Percentiles rank a stretch among this genome's conserved stretches.
These are phyloP conservation scores for Phoenicopterus ruber DNA, from an alignment of 2,113 vertebrate species.

Conservation along the genomic window DNA sequence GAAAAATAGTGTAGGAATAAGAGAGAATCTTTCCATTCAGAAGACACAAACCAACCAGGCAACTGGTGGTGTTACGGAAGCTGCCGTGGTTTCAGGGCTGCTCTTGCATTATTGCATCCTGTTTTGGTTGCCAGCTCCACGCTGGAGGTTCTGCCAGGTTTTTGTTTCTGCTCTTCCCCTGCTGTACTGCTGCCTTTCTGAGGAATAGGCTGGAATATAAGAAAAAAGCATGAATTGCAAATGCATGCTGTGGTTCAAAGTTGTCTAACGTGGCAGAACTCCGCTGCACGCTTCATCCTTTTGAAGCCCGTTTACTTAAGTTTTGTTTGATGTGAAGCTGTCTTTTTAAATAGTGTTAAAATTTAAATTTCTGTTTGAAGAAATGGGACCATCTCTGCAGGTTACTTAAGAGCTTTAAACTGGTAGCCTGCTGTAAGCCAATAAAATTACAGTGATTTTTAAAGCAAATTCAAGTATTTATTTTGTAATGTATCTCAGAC, in stretches of 20 bases:
- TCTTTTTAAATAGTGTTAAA: neutral
- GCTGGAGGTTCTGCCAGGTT: neutral
- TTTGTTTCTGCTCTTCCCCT: neutral
- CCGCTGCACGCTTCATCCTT: neutral
- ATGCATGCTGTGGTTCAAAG: neutral
- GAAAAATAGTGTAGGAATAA: neutral
- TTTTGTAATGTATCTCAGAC: neutral
- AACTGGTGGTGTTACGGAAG: neutral
- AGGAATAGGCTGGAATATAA: neutral
- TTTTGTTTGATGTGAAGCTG: neutral
- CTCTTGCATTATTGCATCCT: neutral
- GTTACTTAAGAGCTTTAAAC: neutral
- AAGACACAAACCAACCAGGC: neutral
- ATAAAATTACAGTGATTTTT: neutral
- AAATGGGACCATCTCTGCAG: neutral
- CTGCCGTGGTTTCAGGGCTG: neutral
- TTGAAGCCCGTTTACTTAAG: neutral
- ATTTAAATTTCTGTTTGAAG: neutral
- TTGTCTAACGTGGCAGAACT: neutral
- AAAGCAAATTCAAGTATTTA: neutral
- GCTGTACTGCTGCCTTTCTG: neutral
- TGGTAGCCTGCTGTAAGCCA: neutral
- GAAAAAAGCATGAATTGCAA: neutral
- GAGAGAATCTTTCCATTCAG: neutral
- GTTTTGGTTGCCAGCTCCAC: neutral